phyloP scores from a whole-genome alignment of 64 coral and sea anemone species.

The Stichodactyla helianthus region DNA sequence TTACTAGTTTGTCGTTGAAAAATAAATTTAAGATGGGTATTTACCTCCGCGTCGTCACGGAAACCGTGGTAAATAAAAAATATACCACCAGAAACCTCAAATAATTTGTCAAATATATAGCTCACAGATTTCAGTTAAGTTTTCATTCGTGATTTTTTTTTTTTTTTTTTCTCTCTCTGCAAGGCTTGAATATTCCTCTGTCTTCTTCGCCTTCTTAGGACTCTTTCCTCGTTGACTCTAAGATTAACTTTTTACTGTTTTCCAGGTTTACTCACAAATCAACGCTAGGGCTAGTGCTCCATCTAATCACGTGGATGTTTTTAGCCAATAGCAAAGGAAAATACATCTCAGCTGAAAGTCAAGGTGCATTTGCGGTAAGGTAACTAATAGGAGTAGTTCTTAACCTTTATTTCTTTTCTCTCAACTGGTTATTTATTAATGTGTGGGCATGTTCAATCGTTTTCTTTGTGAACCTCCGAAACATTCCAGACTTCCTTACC shows the following conservation, averaged over 20 bases:
- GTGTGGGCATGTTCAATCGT: background rate
- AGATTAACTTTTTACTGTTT: background rate
- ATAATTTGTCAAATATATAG: no score
- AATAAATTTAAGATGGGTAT: no score
- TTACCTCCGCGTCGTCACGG: no score
- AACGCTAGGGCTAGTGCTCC: background rate
- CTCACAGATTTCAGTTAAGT: no score
- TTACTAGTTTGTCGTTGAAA: no score
- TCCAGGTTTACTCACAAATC: slow-evolving; percentile 1
- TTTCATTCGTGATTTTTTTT: no score
- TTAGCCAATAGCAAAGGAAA: slow-evolving; percentile 6
- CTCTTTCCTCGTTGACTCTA: background rate
- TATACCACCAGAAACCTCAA: no score
- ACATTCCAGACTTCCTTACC: no score
- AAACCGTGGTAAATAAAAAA: no score
- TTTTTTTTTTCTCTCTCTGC: no score
- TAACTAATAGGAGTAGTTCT: background rate
- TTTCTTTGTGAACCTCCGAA: no score
- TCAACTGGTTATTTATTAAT: background rate
- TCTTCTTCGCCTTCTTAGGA: background rate
- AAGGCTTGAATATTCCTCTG: background rate
- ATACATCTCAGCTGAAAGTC: background rate
- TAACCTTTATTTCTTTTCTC: background rate
- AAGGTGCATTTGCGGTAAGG: slow-evolving; percentile 9
- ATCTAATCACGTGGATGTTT: slow-evolving; percentile 13